Conservation (phyloP, 2,797 vertebrate species). For the Serranus cabrilla region DNA sequence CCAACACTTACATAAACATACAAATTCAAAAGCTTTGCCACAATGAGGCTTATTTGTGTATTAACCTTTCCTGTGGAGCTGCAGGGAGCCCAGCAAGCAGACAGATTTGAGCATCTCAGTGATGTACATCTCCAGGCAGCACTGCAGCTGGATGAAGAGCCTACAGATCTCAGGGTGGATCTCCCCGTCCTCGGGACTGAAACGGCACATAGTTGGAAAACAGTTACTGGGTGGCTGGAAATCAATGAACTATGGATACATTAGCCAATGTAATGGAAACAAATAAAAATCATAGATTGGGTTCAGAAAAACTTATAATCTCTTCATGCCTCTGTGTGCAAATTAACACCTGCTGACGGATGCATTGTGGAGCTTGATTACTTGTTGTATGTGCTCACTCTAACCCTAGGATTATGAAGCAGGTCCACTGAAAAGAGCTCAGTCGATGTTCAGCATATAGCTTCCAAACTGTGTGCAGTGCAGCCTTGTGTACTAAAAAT, state of each 20-base stretch:
- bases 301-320: background rate
- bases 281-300: background rate
- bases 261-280: background rate
- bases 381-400: background rate
- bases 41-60: background rate
- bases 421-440: background rate
- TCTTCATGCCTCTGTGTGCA: background rate
- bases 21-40: conserved; percentile 3
- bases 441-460: background rate
- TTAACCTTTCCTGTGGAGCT: conserved; percentile 97
- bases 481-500: too few relatives aligned
- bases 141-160: conserved; percentile 97
- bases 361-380: background rate
- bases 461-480: background rate
- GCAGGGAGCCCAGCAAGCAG: conserved; percentile 95
- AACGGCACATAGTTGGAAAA: conserved; percentile 50
- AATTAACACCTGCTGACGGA: background rate
- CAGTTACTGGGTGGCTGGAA: conserved; percentile 13
- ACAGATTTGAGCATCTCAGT: conserved; percentile 99
- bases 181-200: conserved; percentile 97
- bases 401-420: background rate
- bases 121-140: conserved; percentile 99
- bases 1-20: conserved; percentile 1
- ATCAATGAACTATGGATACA: background rate
- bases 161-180: conserved; percentile 98